Percentiles rank a stretch among this genome's conserved stretches.
These are phyloP conservation scores for Erebia aethiops DNA, from an alignment of 2,888 invertebrate genomes.

Conservation along the genomic window DNA sequence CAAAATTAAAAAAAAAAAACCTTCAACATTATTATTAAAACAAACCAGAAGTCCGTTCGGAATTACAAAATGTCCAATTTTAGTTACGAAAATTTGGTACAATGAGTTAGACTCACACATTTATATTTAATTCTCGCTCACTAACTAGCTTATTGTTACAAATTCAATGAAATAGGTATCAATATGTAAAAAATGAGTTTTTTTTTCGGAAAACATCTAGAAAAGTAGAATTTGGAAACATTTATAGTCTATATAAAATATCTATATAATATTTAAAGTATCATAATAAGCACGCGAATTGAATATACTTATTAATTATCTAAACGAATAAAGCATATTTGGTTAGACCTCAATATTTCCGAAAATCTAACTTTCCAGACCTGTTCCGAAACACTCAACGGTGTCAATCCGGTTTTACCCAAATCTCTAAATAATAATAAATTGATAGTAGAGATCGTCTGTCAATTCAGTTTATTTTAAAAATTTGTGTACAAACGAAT, in stretches of 20 bases:
- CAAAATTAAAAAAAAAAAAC: conserved; percentile 35
- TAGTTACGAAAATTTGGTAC: conserved; percentile 3
- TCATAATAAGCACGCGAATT: background rate
- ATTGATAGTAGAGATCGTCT: too few relatives aligned
- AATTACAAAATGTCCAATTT: background rate
- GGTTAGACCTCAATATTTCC: background rate
- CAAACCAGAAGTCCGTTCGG: background rate
- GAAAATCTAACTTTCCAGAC: background rate
- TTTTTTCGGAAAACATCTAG: background rate
- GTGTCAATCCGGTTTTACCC: too few relatives aligned
- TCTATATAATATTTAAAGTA: background rate
- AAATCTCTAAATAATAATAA: too few relatives aligned
- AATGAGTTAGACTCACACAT: conserved; percentile 20
- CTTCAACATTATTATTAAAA: background rate
- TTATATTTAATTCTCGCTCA: conserved; percentile 7
- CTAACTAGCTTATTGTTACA: background rate
- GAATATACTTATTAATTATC: background rate
- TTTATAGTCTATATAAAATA: background rate
- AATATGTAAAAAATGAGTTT: background rate
- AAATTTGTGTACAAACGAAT: too few relatives aligned
- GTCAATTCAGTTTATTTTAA: too few relatives aligned
- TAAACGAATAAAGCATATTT: background rate
- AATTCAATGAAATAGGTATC: background rate
- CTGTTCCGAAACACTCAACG: background rate
- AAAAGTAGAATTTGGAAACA: background rate